Conservation (phyloP, 2,888 invertebrate genomes). For the Folsomia manolachei region DNA sequence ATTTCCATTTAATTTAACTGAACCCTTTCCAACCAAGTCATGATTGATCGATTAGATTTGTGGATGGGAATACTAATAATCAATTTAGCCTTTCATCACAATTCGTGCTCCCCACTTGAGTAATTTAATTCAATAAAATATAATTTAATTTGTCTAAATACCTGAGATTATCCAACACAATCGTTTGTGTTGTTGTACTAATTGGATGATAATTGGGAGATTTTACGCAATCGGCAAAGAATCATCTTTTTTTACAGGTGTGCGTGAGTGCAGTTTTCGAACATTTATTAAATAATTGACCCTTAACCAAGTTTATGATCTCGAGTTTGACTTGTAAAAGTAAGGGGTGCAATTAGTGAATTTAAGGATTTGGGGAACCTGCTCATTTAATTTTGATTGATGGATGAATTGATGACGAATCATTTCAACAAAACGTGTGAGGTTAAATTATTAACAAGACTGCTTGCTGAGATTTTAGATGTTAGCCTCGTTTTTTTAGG, state of each 20-base stretch:
- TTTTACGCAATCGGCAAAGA: background rate
- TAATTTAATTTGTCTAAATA: background rate
- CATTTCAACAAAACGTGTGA: background rate
- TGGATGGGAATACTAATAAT: background rate
- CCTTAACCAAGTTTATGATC: background rate
- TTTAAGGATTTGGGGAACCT: background rate
- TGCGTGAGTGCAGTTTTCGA: background rate
- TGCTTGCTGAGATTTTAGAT: background rate
- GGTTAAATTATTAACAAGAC: background rate
- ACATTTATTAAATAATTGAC: background rate
- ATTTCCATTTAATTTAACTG: no score
- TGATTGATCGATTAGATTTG: background rate
- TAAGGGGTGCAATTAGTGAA: background rate
- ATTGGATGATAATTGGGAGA: background rate
- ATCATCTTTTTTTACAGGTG: no score
- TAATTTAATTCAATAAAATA: background rate
- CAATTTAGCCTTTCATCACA: background rate
- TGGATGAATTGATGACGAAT: background rate
- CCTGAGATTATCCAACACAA: background rate
- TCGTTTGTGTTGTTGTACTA: background rate
- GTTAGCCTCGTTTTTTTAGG: background rate
- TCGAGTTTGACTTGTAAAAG: no score
- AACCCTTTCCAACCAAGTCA: background rate
- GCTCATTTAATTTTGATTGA: conserved; percentile 5
- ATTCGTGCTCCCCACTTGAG: background rate